Percentiles rank a stretch among this genome's conserved stretches.
These are phyloP conservation scores for Diacarnus erythraeanus DNA, from an alignment of 37 sponge, comb jelly and placozoan genomes.

Conservation along the genomic window DNA sequence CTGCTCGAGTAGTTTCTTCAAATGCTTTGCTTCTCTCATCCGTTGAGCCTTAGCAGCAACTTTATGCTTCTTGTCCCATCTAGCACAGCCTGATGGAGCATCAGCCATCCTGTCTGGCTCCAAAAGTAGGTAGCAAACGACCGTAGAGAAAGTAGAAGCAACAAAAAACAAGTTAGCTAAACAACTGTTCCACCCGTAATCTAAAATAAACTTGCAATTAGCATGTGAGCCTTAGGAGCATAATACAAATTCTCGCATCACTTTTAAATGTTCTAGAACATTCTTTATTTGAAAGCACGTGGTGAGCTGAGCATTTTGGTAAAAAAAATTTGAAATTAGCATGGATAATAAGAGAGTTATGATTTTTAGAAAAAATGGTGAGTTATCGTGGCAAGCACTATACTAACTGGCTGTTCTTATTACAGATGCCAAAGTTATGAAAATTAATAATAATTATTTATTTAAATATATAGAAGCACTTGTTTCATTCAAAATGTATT, in stretches of 20 bases:
- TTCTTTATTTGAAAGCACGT: not conserved
- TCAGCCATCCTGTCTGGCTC: not conserved
- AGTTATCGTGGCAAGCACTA: not conserved
- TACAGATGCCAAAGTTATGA: too few species aligned
- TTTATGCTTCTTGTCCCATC: not conserved
- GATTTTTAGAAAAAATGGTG: not conserved
- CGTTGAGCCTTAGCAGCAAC: not conserved
- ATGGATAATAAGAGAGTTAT: not conserved
- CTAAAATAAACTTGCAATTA: not conserved
- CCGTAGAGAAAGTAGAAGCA: not conserved
- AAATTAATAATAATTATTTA: too few species aligned
- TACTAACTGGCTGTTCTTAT: too few species aligned
- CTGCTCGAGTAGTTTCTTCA: not conserved
- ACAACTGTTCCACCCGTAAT: not conserved
- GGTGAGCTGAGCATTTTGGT: too few species aligned
- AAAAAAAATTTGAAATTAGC: not conserved
- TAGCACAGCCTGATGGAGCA: not conserved
- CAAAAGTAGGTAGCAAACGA: not conserved
- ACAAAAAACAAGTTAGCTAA: not conserved
- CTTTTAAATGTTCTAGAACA: not conserved
- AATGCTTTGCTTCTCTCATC: conserved; percentile 11
- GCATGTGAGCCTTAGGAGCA: not conserved
- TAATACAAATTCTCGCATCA: not conserved
- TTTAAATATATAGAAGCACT: too few species aligned
- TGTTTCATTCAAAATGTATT: too few species aligned